Evolutionary conservation across 2,888 invertebrate species (phyloP).

Genomic region (Ormyrus pomaceus): DNA sequence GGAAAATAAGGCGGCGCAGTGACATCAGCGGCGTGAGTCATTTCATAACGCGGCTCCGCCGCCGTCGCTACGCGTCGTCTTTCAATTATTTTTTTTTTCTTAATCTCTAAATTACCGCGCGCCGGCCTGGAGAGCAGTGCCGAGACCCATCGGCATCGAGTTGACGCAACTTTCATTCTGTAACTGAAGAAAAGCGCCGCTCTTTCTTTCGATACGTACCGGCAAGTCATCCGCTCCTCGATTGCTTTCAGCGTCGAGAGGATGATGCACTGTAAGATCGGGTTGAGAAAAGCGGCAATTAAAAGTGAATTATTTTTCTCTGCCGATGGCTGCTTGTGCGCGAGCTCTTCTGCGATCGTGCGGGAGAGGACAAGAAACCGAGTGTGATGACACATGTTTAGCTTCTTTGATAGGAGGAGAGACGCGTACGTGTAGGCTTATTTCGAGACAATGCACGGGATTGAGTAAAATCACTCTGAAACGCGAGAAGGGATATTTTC

Average conservation of each 20-base stretch:
- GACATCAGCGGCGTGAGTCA: slow-evolving; percentile 43
- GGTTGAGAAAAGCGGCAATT: slow-evolving; percentile 18
- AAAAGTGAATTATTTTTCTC: slow-evolving; percentile 15
- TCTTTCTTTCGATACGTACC: slow-evolving; percentile 32
- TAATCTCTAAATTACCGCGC: slow-evolving; percentile 37
- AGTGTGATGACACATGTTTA: no score
- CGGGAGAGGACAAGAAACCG: no score
- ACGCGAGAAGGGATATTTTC: no score
- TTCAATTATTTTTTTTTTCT: slow-evolving; percentile 30
- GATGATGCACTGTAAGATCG: not conserved
- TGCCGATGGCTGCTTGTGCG: not conserved
- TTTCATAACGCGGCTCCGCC: slow-evolving; percentile 16
- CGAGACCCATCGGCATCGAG: not conserved
- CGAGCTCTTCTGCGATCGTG: no score
- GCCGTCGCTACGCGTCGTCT: slow-evolving; percentile 7
- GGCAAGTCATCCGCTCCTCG: slow-evolving; percentile 24
- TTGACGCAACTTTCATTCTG: slow-evolving; percentile 38
- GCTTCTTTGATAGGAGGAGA: no score
- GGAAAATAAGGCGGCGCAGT: slow-evolving; percentile 22
- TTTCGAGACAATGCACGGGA: no score
- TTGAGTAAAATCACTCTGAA: no score
- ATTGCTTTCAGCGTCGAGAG: slow-evolving; percentile 3
- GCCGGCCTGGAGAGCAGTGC: not conserved
- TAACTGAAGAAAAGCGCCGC: slow-evolving; percentile 32
- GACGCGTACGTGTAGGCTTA: no score